Percentiles rank a stretch among this genome's conserved stretches.
phyloP scores from a whole-genome alignment of 2,113 vertebrate species.

The Crocuta crocuta region DNA sequence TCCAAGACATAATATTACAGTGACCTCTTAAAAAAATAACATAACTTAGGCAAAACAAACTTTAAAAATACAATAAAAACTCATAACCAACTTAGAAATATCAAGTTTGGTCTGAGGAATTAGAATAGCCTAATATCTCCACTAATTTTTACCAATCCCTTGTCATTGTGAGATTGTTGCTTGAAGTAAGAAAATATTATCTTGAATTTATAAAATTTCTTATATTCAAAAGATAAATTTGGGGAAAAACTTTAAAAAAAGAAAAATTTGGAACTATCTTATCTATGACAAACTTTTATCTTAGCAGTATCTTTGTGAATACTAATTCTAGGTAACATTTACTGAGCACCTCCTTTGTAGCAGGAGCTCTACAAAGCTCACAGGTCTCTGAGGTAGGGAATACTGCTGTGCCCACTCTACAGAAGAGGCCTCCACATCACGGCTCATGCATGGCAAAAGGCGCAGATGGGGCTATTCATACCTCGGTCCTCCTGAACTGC shows the following conservation, averaged over 20 bases:
- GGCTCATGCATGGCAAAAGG: background rate
- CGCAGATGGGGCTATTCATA: too few species aligned
- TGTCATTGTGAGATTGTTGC: background rate
- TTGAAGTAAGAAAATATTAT: constrained; percentile 47
- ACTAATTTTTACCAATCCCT: constrained; percentile 15
- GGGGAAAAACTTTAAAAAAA: background rate
- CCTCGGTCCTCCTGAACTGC: background rate
- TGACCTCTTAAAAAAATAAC: constrained; percentile 18
- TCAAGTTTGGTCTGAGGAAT: constrained; percentile 34
- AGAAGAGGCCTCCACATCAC: background rate
- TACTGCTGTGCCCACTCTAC: background rate
- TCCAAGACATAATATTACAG: constrained; percentile 32
- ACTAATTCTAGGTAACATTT: constrained; percentile 4
- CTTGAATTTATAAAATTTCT: constrained; percentile 1
- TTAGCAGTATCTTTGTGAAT: background rate
- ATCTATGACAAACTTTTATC: background rate
- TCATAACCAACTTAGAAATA: constrained; percentile 34
- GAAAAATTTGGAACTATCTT: background rate
- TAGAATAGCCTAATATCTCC: background rate
- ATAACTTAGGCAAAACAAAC: constrained; percentile 39
- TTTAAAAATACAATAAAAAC: constrained; percentile 43
- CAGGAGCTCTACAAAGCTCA: background rate
- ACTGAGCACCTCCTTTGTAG: background rate
- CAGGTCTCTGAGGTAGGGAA: constrained; percentile 37
- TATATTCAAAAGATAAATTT: constrained; percentile 29